Conservation (phyloP, 2,113 vertebrate genomes). For the Tetrao urogallus region DNA sequence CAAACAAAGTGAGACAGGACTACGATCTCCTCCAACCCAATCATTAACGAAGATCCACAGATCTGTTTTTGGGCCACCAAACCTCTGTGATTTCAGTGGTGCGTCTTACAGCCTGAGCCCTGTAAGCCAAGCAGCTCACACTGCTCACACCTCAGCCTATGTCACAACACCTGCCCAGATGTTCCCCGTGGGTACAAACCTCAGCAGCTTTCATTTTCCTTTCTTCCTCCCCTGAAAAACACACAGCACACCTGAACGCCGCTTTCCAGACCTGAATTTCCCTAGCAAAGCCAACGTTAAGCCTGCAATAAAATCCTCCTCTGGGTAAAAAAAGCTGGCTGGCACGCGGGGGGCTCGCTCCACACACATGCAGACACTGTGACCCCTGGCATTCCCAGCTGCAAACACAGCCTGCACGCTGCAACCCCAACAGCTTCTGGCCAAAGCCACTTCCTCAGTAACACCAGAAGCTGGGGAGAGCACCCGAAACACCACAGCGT, state of each 20-base stretch:
- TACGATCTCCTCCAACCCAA: background rate
- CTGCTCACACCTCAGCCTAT: too few species aligned
- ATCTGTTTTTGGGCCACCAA: fast-evolving
- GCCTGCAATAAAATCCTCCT: background rate
- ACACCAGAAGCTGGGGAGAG: fast-evolving
- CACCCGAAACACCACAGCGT: background rate
- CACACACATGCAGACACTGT: too few species aligned
- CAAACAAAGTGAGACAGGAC: too few species aligned
- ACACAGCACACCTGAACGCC: fast-evolving
- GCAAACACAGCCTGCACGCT: background rate
- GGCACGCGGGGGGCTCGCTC: fast-evolving
- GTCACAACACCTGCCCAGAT: background rate
- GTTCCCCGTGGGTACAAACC: fast-evolving
- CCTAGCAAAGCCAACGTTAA: background rate
- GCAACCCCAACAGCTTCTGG: background rate
- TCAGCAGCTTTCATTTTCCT: background rate
- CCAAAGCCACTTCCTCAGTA: fast-evolving
- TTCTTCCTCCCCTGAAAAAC: background rate
- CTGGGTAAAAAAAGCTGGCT: fast-evolving
- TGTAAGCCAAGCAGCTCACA: fast-evolving
- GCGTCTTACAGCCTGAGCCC: background rate
- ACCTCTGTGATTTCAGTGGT: background rate
- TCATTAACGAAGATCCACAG: background rate
- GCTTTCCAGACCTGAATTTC: background rate
- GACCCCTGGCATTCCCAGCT: background rate